Conservation (phyloP, 1,140 invertebrate genomes). For the Akabosia matsudoensis region DNA sequence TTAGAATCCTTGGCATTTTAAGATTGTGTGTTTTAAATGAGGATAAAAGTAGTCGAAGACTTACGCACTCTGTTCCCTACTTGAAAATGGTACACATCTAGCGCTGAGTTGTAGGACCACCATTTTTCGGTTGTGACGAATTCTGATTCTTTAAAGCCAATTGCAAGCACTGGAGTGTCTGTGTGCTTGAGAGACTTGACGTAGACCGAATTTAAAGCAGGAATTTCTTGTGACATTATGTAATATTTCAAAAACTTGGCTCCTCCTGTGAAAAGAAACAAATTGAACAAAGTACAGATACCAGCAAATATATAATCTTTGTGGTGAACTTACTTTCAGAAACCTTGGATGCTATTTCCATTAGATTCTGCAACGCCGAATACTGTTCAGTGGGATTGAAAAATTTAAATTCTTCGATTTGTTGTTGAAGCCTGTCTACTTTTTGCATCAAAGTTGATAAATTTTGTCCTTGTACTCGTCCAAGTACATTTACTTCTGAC, state of each 20-base stretch:
- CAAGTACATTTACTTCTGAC: neutral
- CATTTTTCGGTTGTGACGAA: neutral
- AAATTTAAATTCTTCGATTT: neutral
- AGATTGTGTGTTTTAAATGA: too few relatives aligned
- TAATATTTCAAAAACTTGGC: neutral
- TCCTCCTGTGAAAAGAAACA: neutral
- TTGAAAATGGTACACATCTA: neutral
- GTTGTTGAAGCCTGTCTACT: neutral
- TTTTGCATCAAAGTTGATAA: neutral
- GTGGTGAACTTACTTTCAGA: neutral
- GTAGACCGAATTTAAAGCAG: neutral
- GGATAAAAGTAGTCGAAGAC: neutral
- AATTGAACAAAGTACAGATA: neutral
- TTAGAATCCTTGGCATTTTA: too few relatives aligned
- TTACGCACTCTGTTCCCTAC: conserved; percentile 13
- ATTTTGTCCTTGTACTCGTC: neutral
- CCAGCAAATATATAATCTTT: neutral
- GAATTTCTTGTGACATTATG: neutral
- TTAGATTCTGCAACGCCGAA: neutral
- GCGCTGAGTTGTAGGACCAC: neutral
- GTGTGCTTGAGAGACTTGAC: neutral
- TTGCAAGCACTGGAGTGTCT: neutral
- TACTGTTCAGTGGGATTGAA: neutral
- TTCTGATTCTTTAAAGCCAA: conserved; percentile 1
- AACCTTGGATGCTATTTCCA: neutral